Base-by-base conservation (phyloP, 2,888 invertebrate genomes). In the Antheraea assamensis region DNA sequence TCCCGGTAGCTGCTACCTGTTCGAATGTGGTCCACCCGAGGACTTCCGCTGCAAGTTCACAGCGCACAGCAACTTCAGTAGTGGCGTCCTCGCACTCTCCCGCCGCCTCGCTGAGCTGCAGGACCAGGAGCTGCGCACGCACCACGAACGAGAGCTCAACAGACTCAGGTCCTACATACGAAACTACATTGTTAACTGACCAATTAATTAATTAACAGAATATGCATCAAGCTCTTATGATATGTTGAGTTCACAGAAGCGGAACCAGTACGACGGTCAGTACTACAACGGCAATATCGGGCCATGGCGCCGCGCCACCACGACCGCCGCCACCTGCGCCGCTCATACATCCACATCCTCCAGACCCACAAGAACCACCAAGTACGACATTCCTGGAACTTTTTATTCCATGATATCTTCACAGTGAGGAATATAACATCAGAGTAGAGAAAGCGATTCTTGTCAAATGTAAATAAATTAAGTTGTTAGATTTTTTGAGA, bases 11-110 rank as follows among this genome's bases (percentile, higher is more conserved):
- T 98, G 98, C 90, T 98, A 98, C 89, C 94, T 98, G 79, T 98
- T 98, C 91, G 97, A 97, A 89, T 98, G 98, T 89, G 98, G 98
- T 2, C 96, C 98, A 8, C 97, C 98, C 0, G 97, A 98, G 87
- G 97, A 98, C 90, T 98, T 98, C 91, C 97, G 98, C 85, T 98
- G 98, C 94, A 98, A 98, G 95, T 98, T 98, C 88, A 98, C 98
- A 2, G 96, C 96, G 76, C 98, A 98, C 90, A 96, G 96, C 72
- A 98, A 98, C 93, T 98, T 98, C 89, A 98, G 97, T 77, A 98
- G 98, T 88, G 98, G 97, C 71, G 97, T 98, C 79, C 93, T 98
- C 79, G 96, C 96, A 72, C 95, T 96, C 47, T 96, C 96, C 86
- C 93, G 96, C 78, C 95, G 89, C 76, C 92, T 95, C 73, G 96